Conservation (phyloP, 2,113 vertebrate species). For the Gavialis gangeticus region DNA sequence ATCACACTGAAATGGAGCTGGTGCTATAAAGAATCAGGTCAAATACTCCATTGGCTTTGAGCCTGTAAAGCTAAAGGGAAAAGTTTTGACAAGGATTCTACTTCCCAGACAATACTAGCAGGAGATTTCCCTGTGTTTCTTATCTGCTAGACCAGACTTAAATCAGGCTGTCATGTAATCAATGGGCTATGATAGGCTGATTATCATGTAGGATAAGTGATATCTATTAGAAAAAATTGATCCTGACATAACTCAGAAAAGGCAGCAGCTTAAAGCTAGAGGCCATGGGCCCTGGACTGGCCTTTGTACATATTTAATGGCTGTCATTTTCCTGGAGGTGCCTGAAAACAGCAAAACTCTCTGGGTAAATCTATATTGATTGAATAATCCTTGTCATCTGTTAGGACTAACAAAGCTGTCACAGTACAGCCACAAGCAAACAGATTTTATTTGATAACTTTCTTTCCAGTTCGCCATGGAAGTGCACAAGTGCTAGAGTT, state of each 20-base stretch:
- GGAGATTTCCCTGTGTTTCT: constrained; percentile 69
- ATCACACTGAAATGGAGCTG: fast-evolving
- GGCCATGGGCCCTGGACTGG: constrained; percentile 61
- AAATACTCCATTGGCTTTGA: not conserved
- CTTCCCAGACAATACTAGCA: constrained; percentile 4
- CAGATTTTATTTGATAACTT: constrained; percentile 84
- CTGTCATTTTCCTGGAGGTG: constrained; percentile 76
- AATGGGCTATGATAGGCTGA: constrained; percentile 79
- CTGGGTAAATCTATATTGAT: constrained; percentile 82
- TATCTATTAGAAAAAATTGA: constrained; percentile 82
- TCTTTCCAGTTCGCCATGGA: constrained; percentile 66
- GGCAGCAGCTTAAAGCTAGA: constrained; percentile 72
- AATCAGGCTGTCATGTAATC: constrained; percentile 79
- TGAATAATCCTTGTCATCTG: constrained; percentile 88
- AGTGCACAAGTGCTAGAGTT: constrained; percentile 47
- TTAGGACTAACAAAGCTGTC: constrained; percentile 89
- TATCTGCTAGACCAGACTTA: constrained; percentile 72
- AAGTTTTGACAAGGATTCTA: constrained; percentile 48
- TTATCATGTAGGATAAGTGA: constrained; percentile 82
- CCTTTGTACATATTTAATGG: constrained; percentile 79
- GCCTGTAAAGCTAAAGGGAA: not conserved
- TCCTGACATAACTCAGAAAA: constrained; percentile 77
- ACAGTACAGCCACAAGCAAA: constrained; percentile 83
- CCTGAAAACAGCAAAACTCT: constrained; percentile 75
- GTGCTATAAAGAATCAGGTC: fast-evolving